Evolutionary conservation across 2,797 vertebrate species (phyloP).

Genomic region (Dendrocincla tyrannina): DNA sequence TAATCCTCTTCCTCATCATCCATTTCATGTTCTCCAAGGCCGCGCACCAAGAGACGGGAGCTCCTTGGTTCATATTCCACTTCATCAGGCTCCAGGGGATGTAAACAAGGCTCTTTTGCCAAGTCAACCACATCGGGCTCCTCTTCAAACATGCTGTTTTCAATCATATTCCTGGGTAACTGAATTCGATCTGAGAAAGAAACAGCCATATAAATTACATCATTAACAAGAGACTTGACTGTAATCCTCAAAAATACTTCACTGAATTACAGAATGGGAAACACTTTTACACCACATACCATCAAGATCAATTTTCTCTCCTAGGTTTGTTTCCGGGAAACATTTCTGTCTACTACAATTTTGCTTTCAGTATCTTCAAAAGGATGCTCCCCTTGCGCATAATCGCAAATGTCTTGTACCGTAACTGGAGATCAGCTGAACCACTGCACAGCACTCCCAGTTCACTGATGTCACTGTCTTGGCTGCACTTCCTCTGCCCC

Average conservation of each 20-base stretch:
- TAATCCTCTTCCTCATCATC: constrained; percentile 97
- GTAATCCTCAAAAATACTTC: not conserved
- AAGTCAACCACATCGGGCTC: constrained; percentile 95
- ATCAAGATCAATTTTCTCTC: not conserved
- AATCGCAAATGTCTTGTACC: not conserved
- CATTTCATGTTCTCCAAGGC: constrained; percentile 92
- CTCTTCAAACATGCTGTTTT: constrained; percentile 99
- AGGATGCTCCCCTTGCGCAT: not conserved
- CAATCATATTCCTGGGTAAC: constrained; percentile 97
- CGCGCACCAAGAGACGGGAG: constrained; percentile 90
- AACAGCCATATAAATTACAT: not conserved
- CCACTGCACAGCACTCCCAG: not conserved
- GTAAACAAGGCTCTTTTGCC: constrained; percentile 88
- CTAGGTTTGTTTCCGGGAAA: not conserved
- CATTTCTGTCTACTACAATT: not conserved
- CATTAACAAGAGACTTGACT: not conserved
- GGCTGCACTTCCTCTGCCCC: not conserved
- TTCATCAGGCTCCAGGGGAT: constrained; percentile 93
- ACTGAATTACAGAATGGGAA: not conserved
- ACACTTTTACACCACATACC: not conserved
- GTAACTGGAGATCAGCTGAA: not conserved
- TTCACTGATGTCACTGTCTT: not conserved
- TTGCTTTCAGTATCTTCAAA: not conserved
- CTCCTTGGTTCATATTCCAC: constrained; percentile 89
- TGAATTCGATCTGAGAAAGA: constrained; percentile 82